Conservation (phyloP, 2,888 invertebrate genomes). For the Drosophila mimetica region DNA sequence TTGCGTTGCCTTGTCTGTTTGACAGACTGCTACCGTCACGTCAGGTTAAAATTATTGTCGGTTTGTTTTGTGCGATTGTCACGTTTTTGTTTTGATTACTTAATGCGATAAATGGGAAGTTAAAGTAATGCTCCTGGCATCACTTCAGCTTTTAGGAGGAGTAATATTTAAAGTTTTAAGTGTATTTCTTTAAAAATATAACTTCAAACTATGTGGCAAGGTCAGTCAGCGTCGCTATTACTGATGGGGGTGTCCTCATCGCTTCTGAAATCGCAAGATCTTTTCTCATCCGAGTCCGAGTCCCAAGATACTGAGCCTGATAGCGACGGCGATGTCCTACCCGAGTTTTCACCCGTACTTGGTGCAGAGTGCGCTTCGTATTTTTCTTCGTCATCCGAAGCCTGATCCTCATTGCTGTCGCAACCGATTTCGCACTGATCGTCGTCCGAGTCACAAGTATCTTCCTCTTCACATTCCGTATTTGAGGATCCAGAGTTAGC, state of each 20-base stretch:
- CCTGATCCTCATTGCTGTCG: conserved; percentile 2
- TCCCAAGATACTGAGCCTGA: conserved; percentile 10
- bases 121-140: too few species aligned
- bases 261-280: conserved; percentile 3
- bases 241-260: conserved; percentile 3
- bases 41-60: conserved; percentile 57
- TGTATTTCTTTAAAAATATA: conserved; percentile 2
- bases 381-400: conserved; percentile 12
- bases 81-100: conserved; percentile 71
- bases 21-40: conserved; percentile 46
- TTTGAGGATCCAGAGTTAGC: conserved; percentile 1
- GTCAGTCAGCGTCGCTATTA: conserved; percentile 38
- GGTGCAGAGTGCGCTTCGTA: not conserved
- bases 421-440: not conserved
- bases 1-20: conserved; percentile 46
- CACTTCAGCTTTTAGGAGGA: too few species aligned
- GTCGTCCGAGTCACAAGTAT: not conserved
- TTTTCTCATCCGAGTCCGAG: conserved; percentile 23
- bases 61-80: conserved; percentile 76
- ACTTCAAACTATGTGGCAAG: not conserved
- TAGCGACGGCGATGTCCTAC: not conserved
- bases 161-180: conserved; percentile 2
- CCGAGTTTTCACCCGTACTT: conserved; percentile 12
- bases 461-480: not conserved
- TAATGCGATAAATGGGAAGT: conserved; percentile 32